phyloP scores from a whole-genome alignment of 2,888 invertebrate genomes.

The Polymixis flavicincta region DNA sequence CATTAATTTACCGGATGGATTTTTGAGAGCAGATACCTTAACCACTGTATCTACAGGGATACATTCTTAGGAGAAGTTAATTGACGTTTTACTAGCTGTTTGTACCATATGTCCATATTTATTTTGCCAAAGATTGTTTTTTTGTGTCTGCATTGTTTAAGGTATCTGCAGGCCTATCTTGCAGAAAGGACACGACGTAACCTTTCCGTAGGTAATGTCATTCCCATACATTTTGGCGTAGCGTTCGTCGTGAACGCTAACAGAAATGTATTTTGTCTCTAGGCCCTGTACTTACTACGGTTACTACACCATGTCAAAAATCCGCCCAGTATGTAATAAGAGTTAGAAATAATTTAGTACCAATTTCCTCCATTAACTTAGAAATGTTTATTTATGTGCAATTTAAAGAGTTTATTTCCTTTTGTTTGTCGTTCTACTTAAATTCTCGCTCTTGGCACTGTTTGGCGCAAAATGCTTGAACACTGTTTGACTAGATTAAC shows the following conservation, averaged over 20 bases:
- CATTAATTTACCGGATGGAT: neutral
- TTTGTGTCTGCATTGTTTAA: neutral
- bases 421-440: conserved; percentile 1
- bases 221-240: too few relatives aligned
- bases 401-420: conserved; percentile 8
- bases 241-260: too few relatives aligned
- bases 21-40: neutral
- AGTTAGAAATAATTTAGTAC: conserved; percentile 10
- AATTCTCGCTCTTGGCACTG: conserved; percentile 19
- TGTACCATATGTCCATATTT: neutral
- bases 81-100: neutral
- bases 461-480: conserved; percentile 19
- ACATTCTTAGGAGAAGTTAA: neutral
- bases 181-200: too few relatives aligned
- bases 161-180: too few relatives aligned
- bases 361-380: neutral
- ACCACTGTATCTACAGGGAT: neutral
- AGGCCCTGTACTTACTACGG: neutral
- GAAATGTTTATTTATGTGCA: conserved; percentile 3
- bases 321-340: neutral
- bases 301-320: neutral
- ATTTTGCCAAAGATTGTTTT: neutral
- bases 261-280: too few relatives aligned
- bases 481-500: conserved; percentile 10
- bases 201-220: too few relatives aligned